phyloP scores from a whole-genome alignment of 2,888 invertebrate genomes.

The Drosophila pegasa region DNA sequence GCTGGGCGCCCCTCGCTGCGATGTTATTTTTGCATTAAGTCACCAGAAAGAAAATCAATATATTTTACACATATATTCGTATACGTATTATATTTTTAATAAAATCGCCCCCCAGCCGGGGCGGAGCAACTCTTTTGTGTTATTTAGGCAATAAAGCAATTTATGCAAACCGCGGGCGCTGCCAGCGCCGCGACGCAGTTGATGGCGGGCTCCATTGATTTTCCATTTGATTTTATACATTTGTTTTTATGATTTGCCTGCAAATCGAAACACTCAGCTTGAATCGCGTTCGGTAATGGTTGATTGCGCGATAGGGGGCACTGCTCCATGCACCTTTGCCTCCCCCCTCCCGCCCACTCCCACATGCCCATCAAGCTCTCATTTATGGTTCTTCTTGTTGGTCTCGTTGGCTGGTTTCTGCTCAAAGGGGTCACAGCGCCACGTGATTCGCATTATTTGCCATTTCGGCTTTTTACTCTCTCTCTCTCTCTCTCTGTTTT shows the following conservation, averaged over 20 bases:
- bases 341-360: too few relatives aligned
- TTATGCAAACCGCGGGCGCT: constrained; percentile 73
- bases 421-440: constrained; percentile 50
- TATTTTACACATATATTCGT: background rate
- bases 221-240: constrained; percentile 77
- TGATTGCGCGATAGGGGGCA: constrained; percentile 58
- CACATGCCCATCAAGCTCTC: constrained; percentile 1
- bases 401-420: constrained; percentile 4
- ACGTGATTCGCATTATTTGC: constrained; percentile 78
- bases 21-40: constrained; percentile 57
- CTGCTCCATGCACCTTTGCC: constrained; percentile 26
- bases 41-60: constrained; percentile 31
- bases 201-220: constrained; percentile 75
- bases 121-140: constrained; percentile 53
- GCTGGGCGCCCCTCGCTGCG: background rate
- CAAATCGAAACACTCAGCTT: constrained; percentile 77
- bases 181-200: constrained; percentile 63
- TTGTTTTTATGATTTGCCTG: constrained; percentile 78
- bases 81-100: constrained; percentile 17
- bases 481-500: constrained; percentile 1
- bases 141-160: constrained; percentile 63
- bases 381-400: constrained; percentile 29
- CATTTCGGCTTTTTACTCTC: constrained; percentile 66
- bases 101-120: constrained; percentile 11
- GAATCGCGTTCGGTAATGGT: constrained; percentile 73